Evolutionary conservation across 1,140 invertebrate species (phyloP), one percentile per base, ranked within the genome.

Genomic region (Diachasma alloeum): DNA sequence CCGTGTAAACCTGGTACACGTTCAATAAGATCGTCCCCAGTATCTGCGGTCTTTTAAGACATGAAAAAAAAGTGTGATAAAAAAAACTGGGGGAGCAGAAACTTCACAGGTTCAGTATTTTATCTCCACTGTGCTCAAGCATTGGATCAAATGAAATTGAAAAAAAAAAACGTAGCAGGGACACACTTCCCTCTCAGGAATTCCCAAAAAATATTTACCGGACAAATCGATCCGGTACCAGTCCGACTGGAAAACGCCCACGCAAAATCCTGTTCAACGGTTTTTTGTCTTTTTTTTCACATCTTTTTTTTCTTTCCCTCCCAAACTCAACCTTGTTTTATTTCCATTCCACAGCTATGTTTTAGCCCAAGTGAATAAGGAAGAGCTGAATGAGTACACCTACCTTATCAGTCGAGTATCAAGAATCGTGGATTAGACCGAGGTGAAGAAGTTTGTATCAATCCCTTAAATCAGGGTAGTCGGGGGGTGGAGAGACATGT

Each of bases 61-160:
- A 42, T 31, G 59, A 67, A 67, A 67, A 22, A 74, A 74, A 37
- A 66, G 37, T 39, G 39, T 46, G 46, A 48, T 31, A 72, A 72
- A 72, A 72, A 72, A 72, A 72, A 37, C 19, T 31, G 31, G 17
- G 15, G 11, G 26, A 17, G 31, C 24, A 72, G 5, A 56, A 37
- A 69, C 17, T 48, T n/a, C 42, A n/a, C 67, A 22, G 42, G 24
- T 56, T 24, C 31, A 59, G 46, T 44, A 56, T 69, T 70, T 76
- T 76, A 70, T 76, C 74, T 70, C 48, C n/a, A 42, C 56, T 75
- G 5, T 48, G 44, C 67, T 76, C 48, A 67, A 76, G 74, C 68
- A 56, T 76, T 46, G 48, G 13, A 42, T 76, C 69, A 37, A 67
- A 56, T 44, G 26, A 75, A 68, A 67, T 22, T 36, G 22, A 74